phyloP scores from a whole-genome alignment of 2,113 vertebrate genomes.

The Psophia crepitans region DNA sequence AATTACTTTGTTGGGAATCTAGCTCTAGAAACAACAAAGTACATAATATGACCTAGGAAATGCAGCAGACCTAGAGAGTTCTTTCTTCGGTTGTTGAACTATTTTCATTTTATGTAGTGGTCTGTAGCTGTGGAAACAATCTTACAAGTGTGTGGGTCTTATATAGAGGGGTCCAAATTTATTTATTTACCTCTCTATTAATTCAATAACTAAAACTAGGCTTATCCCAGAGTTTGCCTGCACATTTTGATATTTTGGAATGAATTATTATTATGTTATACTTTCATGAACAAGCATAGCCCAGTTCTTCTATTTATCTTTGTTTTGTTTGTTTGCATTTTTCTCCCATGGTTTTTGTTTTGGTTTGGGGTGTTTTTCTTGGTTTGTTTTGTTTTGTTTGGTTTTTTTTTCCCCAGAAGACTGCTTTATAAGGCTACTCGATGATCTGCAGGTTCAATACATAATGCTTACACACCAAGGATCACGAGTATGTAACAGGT shows the following conservation, averaged over 20 bases:
- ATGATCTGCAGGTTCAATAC: background rate
- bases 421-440: background rate
- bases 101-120: background rate
- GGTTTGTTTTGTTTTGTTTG: no score
- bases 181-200: background rate
- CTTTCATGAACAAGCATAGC: background rate
- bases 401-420: background rate
- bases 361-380: no score
- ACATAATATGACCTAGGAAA: background rate
- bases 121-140: background rate
- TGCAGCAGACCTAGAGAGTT: background rate
- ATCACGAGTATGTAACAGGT: background rate
- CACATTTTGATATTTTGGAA: background rate
- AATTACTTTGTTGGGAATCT: background rate
- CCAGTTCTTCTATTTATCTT: background rate
- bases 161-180: background rate
- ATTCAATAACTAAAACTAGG: background rate
- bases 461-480: background rate
- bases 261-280: background rate
- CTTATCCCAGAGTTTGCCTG: background rate
- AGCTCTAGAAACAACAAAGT: background rate
- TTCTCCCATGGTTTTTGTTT: background rate
- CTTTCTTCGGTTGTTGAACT: background rate
- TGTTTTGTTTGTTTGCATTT: background rate
- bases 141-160: background rate